These are phyloP conservation scores for Pandemis corylana DNA, from an alignment of 2,888 invertebrate species.

Conservation along the genomic window DNA sequence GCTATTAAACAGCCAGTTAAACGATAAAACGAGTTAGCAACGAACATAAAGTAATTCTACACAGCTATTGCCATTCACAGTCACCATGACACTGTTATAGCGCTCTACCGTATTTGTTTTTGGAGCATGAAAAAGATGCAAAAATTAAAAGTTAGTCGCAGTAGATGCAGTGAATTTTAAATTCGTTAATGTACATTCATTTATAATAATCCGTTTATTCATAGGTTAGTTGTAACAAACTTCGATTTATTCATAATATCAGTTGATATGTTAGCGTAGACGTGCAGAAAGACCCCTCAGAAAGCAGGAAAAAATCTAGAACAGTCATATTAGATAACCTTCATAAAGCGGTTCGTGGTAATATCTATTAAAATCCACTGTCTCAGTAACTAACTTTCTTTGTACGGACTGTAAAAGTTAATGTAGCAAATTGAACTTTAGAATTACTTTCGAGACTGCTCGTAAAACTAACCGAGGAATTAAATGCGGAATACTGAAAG, in stretches of 20 bases:
- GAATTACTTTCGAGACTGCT: conserved; percentile 30
- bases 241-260: too few relatives aligned
- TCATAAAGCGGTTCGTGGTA: background rate
- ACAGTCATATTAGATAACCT: too few relatives aligned
- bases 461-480: conserved; percentile 28
- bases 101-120: conserved; percentile 47
- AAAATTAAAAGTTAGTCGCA: conserved; percentile 43
- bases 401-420: conserved; percentile 35
- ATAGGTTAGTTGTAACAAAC: too few relatives aligned
- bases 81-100: conserved; percentile 39
- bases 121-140: conserved; percentile 45
- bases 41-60: conserved; percentile 52
- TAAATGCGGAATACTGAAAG: conserved; percentile 32
- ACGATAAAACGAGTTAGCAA: conserved; percentile 39
- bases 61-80: conserved; percentile 55
- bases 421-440: conserved; percentile 41
- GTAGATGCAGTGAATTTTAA: conserved; percentile 8
- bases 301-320: too few relatives aligned
- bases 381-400: conserved; percentile 34
- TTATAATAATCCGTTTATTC: too few relatives aligned
- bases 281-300: too few relatives aligned
- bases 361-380: conserved; percentile 33
- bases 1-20: background rate
- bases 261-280: too few relatives aligned
- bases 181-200: conserved; percentile 3